Conservation (phyloP, 2,113 vertebrate genomes). For the Penelope pileata region DNA sequence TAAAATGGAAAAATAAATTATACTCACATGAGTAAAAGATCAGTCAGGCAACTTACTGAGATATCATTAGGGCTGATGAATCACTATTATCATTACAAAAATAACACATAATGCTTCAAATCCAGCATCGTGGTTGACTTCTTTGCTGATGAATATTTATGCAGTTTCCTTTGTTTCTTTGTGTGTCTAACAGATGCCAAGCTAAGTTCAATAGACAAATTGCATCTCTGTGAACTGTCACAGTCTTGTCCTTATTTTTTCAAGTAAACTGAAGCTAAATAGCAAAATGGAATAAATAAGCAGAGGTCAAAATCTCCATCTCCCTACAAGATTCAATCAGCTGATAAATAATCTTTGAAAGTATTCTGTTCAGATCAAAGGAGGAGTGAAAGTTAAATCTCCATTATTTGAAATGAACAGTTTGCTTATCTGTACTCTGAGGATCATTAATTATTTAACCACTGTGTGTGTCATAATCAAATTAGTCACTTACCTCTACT, state of each 20-base stretch:
- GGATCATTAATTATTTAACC: constrained; percentile 1
- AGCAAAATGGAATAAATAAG: constrained; percentile 53
- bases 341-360: constrained; percentile 39
- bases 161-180: constrained; percentile 60
- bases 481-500: background rate
- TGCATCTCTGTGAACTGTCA: constrained; percentile 52
- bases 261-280: constrained; percentile 38
- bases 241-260: constrained; percentile 39
- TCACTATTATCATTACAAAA: constrained; percentile 66
- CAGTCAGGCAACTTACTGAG: constrained; percentile 49
- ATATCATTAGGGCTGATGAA: constrained; percentile 61
- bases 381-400: background rate
- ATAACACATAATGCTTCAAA: constrained; percentile 64
- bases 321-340: constrained; percentile 35
- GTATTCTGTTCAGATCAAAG: constrained; percentile 15
- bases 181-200: constrained; percentile 51
- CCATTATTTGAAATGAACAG: background rate
- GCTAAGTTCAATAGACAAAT: constrained; percentile 67
- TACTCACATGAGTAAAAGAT: constrained; percentile 9
- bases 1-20: constrained; percentile 64
- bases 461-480: background rate
- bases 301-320: constrained; percentile 43
- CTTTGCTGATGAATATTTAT: constrained; percentile 68
- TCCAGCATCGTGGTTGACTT: constrained; percentile 25
- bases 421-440: background rate